A percentile compares a stretch with the other conserved stretches of the same genome.
These are phyloP conservation scores for Pegoplata infirma DNA, from an alignment of 2,888 invertebrate species.

Conservation along the genomic window DNA sequence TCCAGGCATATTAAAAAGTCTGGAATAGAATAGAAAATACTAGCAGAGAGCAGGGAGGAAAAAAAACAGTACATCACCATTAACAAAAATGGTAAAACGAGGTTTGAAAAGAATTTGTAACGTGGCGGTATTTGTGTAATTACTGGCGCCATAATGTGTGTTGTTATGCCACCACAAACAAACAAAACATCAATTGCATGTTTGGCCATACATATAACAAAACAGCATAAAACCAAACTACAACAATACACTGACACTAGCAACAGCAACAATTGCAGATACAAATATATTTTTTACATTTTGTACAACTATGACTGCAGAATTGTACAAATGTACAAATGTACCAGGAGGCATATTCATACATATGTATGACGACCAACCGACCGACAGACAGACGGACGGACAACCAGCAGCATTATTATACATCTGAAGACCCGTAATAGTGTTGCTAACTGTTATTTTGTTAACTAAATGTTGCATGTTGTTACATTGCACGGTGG, in stretches of 20 bases:
- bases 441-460: slow-evolving; percentile 28
- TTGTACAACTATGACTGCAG: no score
- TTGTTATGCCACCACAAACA: slow-evolving; percentile 53
- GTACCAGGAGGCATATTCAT: neutral
- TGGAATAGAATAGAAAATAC: no score
- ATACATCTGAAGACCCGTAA: slow-evolving; percentile 24
- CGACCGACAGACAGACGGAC: no score
- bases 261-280: no score
- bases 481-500: no score
- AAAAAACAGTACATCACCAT: slow-evolving; percentile 36
- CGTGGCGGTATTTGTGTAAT: slow-evolving; percentile 65
- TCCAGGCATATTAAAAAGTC: no score
- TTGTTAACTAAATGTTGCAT: slow-evolving; percentile 47
- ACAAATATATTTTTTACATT: no score
- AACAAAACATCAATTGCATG: slow-evolving; percentile 50
- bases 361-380: slow-evolving; percentile 28
- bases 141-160: slow-evolving; percentile 66
- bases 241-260: no score
- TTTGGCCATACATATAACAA: no score
- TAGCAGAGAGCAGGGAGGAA: neutral
- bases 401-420: no score
- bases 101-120: slow-evolving; percentile 58
- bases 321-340: slow-evolving; percentile 3
- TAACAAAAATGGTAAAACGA: slow-evolving; percentile 2
- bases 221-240: no score